phyloP scores from a whole-genome alignment of 2,797 vertebrate genomes.

The Borostomias antarcticus region DNA sequence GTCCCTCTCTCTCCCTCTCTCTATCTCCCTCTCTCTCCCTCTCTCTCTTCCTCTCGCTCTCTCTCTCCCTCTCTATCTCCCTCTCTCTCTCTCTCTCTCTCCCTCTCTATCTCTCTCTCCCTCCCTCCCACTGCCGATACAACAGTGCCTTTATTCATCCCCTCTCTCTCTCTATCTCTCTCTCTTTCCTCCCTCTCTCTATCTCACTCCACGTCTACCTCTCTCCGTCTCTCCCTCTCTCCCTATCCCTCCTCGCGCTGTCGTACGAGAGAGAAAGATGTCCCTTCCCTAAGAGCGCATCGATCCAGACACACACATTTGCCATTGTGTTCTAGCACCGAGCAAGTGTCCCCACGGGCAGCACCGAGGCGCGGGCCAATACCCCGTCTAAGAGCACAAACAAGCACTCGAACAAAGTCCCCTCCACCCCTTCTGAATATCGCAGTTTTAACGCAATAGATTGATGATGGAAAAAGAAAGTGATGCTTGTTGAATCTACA shows the following conservation, averaged over 20 bases:
- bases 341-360: too few species aligned
- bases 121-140: background rate
- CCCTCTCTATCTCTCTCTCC: background rate
- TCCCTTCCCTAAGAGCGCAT: too few species aligned
- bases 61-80: background rate
- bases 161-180: background rate
- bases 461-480: too few species aligned
- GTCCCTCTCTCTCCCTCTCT: background rate
- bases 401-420: too few species aligned
- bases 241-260: too few species aligned
- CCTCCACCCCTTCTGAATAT: too few species aligned
- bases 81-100: constrained; percentile 1
- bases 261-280: background rate
- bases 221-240: background rate
- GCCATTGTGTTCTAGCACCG: too few species aligned
- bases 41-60: constrained; percentile 1
- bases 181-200: background rate
- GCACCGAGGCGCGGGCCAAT: too few species aligned
- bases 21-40: constrained; percentile 1
- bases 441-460: too few species aligned
- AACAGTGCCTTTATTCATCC: background rate
- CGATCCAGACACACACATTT: too few species aligned
- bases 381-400: too few species aligned
- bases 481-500: too few species aligned
- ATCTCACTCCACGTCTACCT: background rate